Base-by-base conservation (phyloP, 2,888 invertebrate species). In the Eupelmus urozonus region DNA sequence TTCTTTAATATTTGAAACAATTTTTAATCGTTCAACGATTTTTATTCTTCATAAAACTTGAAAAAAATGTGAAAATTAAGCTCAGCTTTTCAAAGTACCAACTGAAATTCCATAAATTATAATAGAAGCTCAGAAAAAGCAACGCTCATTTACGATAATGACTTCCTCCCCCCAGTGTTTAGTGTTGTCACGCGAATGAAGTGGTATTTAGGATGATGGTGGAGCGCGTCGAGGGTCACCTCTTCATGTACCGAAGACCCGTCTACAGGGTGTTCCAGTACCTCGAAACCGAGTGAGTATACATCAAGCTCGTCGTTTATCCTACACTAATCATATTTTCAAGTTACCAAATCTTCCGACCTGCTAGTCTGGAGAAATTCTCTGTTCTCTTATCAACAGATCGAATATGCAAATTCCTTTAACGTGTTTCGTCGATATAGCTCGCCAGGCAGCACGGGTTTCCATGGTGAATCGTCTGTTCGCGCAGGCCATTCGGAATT, bases 201-300 rank as follows among this genome's bases (percentile, higher is more conserved):
- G 88, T 85, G 86, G 84, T 84, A 84, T 82, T 87, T 87, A 90
- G 88, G 87, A 92, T 91, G 91, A 92, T 90, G 92, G 94, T 94
- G 92, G 94, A 95, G 92, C 93, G 94, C 87, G 94, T 94, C 88
- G 95, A 95, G 90, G 94, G 94, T 87, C 94, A 94, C 91, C 93
- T 94, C 90, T 91, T 90, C 88, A 93, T 95, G 91, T 95, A 94
- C 92, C 93, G 94, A 89, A 94, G 94, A 90, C 95, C 95, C 89
- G 94, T 94, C 83, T 95, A 95, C 91, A 92, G 94, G 91, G 94
- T 94, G 89, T 95, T 95, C 92, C 95, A 95, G 92, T 95, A 95
- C 91, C 92, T 95, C 90, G 95, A 95, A 91, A 94, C 95, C 86
- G 89, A 88, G 95, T 95, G 91, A 95, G 95, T 94, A 87, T 77